Evolutionary conservation across 1,140 invertebrate genomes (phyloP).

Genomic region (Pararge aegeria): DNA sequence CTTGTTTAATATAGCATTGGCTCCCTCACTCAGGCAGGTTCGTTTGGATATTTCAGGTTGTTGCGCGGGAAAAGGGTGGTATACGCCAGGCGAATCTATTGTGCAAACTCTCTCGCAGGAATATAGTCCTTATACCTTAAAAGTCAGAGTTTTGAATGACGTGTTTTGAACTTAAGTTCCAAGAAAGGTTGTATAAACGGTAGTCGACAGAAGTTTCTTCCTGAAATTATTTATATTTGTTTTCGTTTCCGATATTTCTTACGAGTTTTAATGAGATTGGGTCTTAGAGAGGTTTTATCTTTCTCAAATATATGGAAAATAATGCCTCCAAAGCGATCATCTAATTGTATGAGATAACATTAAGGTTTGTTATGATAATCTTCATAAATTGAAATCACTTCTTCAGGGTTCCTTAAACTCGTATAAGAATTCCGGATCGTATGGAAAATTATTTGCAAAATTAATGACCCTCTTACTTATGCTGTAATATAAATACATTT

Average conservation of each 20-base stretch:
- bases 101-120: neutral
- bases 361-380: neutral
- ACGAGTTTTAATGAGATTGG: neutral
- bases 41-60: slow-evolving; percentile 3
- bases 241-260: neutral
- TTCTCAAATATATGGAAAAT: neutral
- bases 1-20: slow-evolving; percentile 6
- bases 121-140: neutral
- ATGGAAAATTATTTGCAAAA: too few species aligned
- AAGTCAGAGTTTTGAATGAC: neutral
- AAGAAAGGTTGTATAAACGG: neutral
- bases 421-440: too few species aligned
- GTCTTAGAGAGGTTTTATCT: neutral
- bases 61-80: slow-evolving; percentile 12
- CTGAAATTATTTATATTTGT: neutral
- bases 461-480: too few species aligned
- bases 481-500: too few species aligned
- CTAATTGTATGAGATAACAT: neutral
- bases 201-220: neutral
- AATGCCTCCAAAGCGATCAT: neutral
- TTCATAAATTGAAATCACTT: neutral
- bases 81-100: neutral
- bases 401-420: neutral
- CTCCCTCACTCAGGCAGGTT: neutral
- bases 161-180: neutral